Percentiles rank a stretch among this genome's conserved stretches.
Evolutionary conservation across 1,140 invertebrate species (phyloP).

Genomic region (Neodiprion pinetum): DNA sequence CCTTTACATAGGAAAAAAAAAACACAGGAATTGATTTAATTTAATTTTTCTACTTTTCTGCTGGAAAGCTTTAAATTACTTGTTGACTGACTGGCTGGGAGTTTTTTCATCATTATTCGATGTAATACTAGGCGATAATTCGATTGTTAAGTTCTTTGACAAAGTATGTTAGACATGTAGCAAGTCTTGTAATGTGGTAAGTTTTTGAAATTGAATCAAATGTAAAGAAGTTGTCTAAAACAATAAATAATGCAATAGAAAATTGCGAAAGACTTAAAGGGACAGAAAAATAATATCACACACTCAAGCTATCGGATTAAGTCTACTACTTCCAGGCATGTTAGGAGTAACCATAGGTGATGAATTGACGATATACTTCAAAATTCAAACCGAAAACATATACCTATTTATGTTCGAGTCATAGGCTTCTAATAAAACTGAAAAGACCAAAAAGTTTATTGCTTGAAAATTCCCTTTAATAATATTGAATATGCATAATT

Average conservation of each 20-base stretch:
- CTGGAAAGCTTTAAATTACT: background rate
- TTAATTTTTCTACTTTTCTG: background rate
- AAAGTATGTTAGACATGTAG: no score
- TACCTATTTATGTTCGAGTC: background rate
- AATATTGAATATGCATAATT: no score
- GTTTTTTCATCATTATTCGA: background rate
- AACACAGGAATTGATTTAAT: no score
- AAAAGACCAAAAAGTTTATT: constrained; percentile 1
- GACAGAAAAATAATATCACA: background rate
- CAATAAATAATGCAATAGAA: background rate
- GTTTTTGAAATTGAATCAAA: no score
- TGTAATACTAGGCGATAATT: no score
- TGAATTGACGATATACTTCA: background rate
- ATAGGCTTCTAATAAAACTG: background rate
- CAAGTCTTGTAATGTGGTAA: no score
- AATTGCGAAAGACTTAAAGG: background rate
- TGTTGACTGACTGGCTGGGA: background rate
- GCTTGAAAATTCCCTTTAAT: background rate
- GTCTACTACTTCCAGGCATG: background rate
- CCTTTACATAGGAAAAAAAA: no score
- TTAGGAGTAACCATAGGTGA: constrained; percentile 2
- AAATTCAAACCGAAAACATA: background rate
- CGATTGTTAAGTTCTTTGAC: no score
- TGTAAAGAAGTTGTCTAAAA: background rate
- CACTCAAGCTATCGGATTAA: background rate